These are phyloP conservation scores for Helarctos malayanus DNA, from an alignment of 2,797 vertebrate genomes.

Conservation along the genomic window DNA sequence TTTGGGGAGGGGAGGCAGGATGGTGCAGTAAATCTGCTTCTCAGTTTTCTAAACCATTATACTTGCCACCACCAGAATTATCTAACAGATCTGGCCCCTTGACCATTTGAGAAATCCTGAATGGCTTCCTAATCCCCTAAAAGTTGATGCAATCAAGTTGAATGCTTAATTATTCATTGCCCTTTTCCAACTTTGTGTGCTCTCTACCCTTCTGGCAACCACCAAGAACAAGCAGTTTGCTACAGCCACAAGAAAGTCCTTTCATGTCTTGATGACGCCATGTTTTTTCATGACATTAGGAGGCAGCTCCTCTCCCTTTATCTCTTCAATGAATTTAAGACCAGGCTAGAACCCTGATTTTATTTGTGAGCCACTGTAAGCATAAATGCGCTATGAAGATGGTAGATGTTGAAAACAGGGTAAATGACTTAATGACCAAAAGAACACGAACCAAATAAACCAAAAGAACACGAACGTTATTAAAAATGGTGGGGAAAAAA, in stretches of 20 bases:
- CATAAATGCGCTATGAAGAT: neutral
- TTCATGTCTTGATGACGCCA: neutral
- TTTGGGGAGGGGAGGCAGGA: neutral
- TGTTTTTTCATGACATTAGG: neutral
- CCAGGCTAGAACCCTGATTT: neutral
- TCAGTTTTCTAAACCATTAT: neutral
- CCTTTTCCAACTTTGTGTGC: neutral
- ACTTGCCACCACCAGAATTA: slow-evolving; percentile 7
- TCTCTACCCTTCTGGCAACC: neutral
- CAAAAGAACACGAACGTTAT: neutral
- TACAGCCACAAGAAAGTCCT: neutral
- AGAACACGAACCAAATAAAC: neutral
- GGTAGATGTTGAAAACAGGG: neutral
- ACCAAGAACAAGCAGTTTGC: neutral
- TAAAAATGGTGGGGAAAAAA: neutral
- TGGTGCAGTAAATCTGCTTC: neutral
- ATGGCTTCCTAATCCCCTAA: neutral
- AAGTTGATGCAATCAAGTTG: neutral
- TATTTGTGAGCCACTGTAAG: neutral
- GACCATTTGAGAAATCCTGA: neutral
- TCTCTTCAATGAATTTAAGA: neutral
- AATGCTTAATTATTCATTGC: neutral
- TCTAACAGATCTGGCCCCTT: neutral
- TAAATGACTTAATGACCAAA: neutral
- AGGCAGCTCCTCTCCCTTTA: neutral